Conservation (phyloP, 2,113 vertebrate species). For the Vanacampus margaritifer region DNA sequence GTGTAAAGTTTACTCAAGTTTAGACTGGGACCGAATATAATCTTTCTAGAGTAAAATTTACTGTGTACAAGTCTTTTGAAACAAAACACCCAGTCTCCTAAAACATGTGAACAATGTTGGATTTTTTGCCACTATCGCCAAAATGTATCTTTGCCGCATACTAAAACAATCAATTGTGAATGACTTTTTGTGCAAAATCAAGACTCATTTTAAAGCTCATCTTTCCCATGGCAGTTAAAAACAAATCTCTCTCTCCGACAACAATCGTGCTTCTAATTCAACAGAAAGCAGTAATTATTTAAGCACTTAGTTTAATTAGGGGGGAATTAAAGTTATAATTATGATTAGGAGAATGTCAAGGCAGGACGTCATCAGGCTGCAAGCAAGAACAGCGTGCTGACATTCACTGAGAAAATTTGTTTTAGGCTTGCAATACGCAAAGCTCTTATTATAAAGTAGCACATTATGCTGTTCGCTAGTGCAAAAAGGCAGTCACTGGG, state of each 20-base stretch:
- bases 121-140: no score
- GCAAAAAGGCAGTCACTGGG: neutral
- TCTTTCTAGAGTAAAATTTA: no score
- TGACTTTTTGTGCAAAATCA: neutral
- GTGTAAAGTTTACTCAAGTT: no score
- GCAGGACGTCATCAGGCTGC: neutral
- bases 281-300: slow-evolving; percentile 30
- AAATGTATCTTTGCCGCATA: neutral
- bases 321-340: slow-evolving; percentile 23
- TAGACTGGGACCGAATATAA: no score
- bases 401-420: neutral
- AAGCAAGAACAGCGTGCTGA: neutral
- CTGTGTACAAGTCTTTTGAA: no score
- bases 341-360: neutral
- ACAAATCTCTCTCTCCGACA: slow-evolving; percentile 5
- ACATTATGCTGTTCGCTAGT: neutral
- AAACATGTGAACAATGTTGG: no score
- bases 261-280: neutral
- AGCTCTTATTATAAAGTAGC: neutral
- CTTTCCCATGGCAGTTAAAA: neutral
- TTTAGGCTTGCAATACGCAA: neutral
- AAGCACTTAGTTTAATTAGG: slow-evolving; percentile 22
- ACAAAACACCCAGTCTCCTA: no score
- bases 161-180: neutral
- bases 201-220: slow-evolving; percentile 5